Evolutionary conservation across 2,113 vertebrate species (phyloP).

Genomic region (Pseudorasbora parva): DNA sequence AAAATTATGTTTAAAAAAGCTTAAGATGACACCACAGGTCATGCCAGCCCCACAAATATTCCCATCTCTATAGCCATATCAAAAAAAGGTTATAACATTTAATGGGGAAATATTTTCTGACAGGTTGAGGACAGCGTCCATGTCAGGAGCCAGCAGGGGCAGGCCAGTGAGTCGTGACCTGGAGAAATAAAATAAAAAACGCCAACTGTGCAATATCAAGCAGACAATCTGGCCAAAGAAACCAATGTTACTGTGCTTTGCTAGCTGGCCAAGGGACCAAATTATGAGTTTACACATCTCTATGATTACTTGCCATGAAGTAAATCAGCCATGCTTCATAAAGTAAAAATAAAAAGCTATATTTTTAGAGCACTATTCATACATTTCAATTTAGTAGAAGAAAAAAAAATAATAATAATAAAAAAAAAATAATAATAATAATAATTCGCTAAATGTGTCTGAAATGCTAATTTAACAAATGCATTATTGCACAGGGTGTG

Average conservation of each 20-base stretch:
- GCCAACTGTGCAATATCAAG: slow-evolving; percentile 58
- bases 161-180: slow-evolving; percentile 60
- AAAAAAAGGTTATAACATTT: slow-evolving; percentile 54
- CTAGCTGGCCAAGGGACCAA: slow-evolving; percentile 31
- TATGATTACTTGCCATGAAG: slow-evolving; percentile 21
- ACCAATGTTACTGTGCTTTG: slow-evolving; percentile 44
- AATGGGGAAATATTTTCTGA: slow-evolving; percentile 53
- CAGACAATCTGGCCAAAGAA: slow-evolving; percentile 51
- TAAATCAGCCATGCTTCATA: neutral
- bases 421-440: too few relatives aligned
- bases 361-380: neutral
- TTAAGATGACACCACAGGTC: neutral
- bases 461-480: neutral
- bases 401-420: too few relatives aligned
- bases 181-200: slow-evolving; percentile 52
- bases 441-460: neutral
- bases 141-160: slow-evolving; percentile 58
- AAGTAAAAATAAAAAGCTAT: neutral
- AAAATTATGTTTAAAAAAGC: neutral
- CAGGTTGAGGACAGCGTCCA: slow-evolving; percentile 51
- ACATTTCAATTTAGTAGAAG: neutral
- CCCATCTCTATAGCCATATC: neutral
- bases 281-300: slow-evolving; percentile 19
- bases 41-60: neutral
- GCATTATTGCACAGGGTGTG: neutral